Evolutionary conservation across 2,888 invertebrate genomes (phyloP).

Genomic region (Heliconius ethilla): DNA sequence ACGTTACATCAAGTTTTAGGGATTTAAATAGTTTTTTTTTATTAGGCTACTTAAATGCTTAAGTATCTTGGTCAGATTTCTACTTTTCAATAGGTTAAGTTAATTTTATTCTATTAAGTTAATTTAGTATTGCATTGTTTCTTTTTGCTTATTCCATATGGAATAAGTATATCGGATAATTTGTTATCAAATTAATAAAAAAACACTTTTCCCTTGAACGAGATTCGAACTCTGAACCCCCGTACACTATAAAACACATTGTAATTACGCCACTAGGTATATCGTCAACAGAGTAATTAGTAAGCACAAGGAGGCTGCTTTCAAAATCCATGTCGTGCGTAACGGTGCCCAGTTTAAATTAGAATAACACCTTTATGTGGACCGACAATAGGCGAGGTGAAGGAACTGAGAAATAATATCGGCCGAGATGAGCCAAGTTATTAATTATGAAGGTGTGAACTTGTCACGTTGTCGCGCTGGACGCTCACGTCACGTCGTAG

Average conservation of each 20-base stretch:
- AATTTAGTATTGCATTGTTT: too few relatives aligned
- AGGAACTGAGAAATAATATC: conserved; percentile 81
- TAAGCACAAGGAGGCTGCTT: conserved; percentile 47
- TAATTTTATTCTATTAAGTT: background rate
- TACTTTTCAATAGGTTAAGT: background rate
- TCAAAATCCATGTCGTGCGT: conserved; percentile 74
- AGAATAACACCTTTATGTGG: conserved; percentile 73
- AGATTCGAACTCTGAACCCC: background rate
- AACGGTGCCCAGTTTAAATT: conserved; percentile 77
- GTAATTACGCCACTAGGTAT: background rate
- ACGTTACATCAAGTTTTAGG: background rate
- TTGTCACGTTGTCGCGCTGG: conserved; percentile 74
- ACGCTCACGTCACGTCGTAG: conserved; percentile 63
- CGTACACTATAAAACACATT: background rate
- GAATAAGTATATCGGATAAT: too few relatives aligned
- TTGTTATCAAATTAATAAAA: too few relatives aligned
- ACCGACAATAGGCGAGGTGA: conserved; percentile 74
- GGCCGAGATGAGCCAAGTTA: conserved; percentile 78
- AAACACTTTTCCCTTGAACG: background rate
- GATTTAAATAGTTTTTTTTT: background rate
- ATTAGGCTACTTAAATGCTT: background rate
- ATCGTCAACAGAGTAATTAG: conserved; percentile 44
- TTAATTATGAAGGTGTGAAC: conserved; percentile 81
- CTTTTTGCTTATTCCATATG: too few relatives aligned
- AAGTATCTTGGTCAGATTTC: background rate